Evolutionary conservation across 2,888 invertebrate species (phyloP), one percentile per base, ranked within the genome.

Genomic region (Lepetodrilus schrolli): DNA sequence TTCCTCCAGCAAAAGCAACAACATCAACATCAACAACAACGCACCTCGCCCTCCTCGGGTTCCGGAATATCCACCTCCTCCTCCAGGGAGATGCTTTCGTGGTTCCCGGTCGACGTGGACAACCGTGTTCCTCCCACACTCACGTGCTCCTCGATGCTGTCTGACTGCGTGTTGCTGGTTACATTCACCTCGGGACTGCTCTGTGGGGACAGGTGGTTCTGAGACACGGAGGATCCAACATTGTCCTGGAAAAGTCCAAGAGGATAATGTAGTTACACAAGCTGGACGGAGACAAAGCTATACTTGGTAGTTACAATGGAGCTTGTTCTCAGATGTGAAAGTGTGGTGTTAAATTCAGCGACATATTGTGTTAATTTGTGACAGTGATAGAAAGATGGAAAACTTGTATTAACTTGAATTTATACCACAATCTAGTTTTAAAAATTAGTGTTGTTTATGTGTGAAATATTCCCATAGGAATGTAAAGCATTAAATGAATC

Each of bases 141-240:
- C 50, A 84, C 73, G 74, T 83, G 82, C 73, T 84, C 83, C 70
- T 84, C 85, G 21, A 79, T 26, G 4, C 2, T 26, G 30, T 49
- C 43, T 13, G 43, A 34, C 47, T 48, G 65, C 37, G 80, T 81
- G 72, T 82, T 83, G 75, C 81, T 83, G 20, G 85, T 86, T 13
- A 88, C 87, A 78, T 87, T 87, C 49, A 88, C 87, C 78, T 87
- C 88, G 4, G 86, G 86, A 77, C 87, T 87, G 76, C 85, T 85
- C 78, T 87, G 84, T 8, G 87, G 88, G 4, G 86, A 86, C 2
- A 82, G 83, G 17, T 86, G 73, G n/a, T 70, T 70, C 21, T 79
- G 81, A 0, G 80, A 79, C 72, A 83, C 79, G 3, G 83, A 78
- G 10, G 83, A 82, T 5, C 86, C 86, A 50, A 85, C 83, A 75